Evolutionary conservation across 2,113 vertebrate species (phyloP).

Genomic region (Sapayoa aenigma): DNA sequence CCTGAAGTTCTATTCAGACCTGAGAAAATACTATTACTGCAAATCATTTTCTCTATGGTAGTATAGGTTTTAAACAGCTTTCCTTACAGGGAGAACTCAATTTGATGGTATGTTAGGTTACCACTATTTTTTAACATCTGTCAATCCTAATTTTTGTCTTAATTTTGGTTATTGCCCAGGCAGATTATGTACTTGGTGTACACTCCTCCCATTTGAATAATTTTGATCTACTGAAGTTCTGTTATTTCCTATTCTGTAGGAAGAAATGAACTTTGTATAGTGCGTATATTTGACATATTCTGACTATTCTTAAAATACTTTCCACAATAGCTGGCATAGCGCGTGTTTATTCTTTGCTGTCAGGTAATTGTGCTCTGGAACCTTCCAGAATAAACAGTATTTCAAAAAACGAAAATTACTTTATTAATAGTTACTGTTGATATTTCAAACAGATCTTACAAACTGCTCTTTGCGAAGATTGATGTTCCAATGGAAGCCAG

Average conservation of each 20-base stretch:
- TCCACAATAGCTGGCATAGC: neutral
- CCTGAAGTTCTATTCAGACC: neutral
- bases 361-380: neutral
- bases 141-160: neutral
- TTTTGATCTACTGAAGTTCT: neutral
- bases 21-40: neutral
- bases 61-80: neutral
- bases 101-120: neutral
- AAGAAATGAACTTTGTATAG: neutral
- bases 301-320: neutral
- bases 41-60: neutral
- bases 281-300: no score
- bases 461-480: neutral
- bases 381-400: neutral
- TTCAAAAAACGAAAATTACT: neutral
- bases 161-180: neutral
- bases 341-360: neutral
- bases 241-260: neutral
- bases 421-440: neutral
- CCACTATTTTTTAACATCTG: neutral
- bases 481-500: neutral
- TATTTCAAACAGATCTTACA: neutral
- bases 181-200: neutral
- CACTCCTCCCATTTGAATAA: neutral
- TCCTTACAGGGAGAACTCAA: neutral